Evolutionary conservation across 2,113 vertebrate species (phyloP).

Genomic region (Pachycephala philippinensis): DNA sequence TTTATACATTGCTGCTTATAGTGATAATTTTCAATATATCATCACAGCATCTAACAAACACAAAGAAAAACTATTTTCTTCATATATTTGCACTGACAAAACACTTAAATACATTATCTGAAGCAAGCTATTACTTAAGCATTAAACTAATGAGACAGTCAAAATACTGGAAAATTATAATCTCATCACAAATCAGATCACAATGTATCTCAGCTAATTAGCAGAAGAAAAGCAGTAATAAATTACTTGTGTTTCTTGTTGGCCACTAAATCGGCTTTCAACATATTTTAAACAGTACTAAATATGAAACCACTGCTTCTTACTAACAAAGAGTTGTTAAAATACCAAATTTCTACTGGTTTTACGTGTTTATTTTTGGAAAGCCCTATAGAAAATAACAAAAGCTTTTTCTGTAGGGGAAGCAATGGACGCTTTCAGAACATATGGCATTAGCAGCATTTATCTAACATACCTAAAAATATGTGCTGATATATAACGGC

Average conservation of each 20-base stretch:
- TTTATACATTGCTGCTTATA: not conserved
- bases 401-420: not conserved
- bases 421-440: not conserved
- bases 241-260: not conserved
- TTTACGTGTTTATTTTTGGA: not conserved
- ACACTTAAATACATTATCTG: constrained; percentile 4
- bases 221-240: constrained; percentile 19
- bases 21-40: not conserved
- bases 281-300: not conserved
- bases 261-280: not conserved
- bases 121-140: constrained; percentile 42
- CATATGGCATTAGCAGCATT: not conserved
- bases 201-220: constrained; percentile 35
- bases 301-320: not conserved
- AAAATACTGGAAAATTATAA: constrained; percentile 60
- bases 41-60: not conserved
- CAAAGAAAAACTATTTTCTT: not conserved
- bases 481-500: not conserved
- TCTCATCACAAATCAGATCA: constrained; percentile 52
- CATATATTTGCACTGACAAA: not conserved
- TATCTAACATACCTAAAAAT: not conserved
- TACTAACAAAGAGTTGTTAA: not conserved
- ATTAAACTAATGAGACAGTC: constrained; percentile 47
- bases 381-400: not conserved
- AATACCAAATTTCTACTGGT: not conserved